Evolutionary conservation across 2,888 invertebrate species (phyloP), one percentile per base, ranked within the genome.

Genomic region (Dexiosoma caninum): DNA sequence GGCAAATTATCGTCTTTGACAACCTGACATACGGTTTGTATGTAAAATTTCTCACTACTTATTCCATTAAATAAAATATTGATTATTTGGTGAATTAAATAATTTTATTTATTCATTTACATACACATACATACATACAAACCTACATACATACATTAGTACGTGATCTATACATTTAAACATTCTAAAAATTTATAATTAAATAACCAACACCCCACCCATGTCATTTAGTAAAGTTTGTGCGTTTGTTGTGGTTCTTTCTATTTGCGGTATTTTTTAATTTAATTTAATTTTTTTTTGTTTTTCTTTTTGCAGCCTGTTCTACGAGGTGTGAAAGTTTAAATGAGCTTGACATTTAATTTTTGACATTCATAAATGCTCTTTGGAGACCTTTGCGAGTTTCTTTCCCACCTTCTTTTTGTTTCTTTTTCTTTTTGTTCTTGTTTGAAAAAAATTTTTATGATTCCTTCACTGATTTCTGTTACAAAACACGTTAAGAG

Each of bases 181-280:
- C 49, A 71, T 51, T 69, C 51, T 8, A 40, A 44, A 72, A 57
- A 30, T n/a, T 67, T 30, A 75, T 74, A 60, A 80, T 70, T 72
- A 62, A 55, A 59, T 71, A 62, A 67, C 60, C 67, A 59, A 59
- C 62, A 67, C 16, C 21, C 57, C 53, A n/a, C n/a, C n/a, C n/a
- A n/a, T 53, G 32, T 37, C 57, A 49, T 60, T 44, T 37, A 30
- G 23, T n/a, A 9, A 46, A 59, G 44, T 62, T n/a, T n/a, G n/a
- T n/a, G 44, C 44, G 30, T 40, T 57, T 49, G 35, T 72, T 76
- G 57, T 57, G 67, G 23, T 9, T 53, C 64, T 42, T 57, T 30
- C 4, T 59, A 27, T 40, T 71, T 49, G 40, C 0, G 32, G 35
- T n/a, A n/a, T 27, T 35, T 23, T 0, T 2, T 21, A 14, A 14